phyloP scores from a whole-genome alignment of 2,888 invertebrate genomes.

The Clunio marinus region DNA sequence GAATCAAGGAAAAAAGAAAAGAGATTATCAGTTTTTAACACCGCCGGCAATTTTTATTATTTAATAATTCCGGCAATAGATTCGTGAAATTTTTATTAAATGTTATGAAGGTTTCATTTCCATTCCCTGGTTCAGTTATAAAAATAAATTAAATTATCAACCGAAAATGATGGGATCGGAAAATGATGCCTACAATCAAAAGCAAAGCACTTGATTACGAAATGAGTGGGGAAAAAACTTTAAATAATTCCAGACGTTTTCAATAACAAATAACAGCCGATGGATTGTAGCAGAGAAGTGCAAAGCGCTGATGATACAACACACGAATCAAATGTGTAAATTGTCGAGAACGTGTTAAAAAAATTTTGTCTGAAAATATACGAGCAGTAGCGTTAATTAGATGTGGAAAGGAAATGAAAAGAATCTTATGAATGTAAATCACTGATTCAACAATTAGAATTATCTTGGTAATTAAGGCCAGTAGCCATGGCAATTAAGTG shows the following conservation, averaged over 20 bases:
- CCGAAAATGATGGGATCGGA: no score
- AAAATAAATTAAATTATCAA: no score
- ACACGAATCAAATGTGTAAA: no score
- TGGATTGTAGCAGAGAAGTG: background rate
- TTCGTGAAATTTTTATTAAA: conserved; percentile 6
- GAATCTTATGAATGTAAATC: conserved; percentile 24
- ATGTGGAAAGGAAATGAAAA: background rate
- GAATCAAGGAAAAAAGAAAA: no score
- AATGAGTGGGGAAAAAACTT: no score
- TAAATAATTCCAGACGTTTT: background rate
- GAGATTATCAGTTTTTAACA: background rate
- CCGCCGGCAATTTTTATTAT: background rate
- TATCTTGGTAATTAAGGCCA: conserved; percentile 35
- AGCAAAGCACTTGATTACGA: no score
- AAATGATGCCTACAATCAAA: no score
- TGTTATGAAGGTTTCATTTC: no score
- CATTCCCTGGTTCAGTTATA: no score
- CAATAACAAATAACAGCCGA: background rate
- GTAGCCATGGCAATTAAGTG: conserved; percentile 21
- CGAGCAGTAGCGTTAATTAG: conserved; percentile 23
- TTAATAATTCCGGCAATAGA: conserved; percentile 13
- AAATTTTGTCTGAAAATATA: background rate
- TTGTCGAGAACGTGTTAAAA: background rate
- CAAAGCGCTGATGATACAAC: background rate
- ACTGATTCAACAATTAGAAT: conserved; percentile 28